Conservation (phyloP, 2,888 invertebrate genomes). For the Parasteatoda lunata region DNA sequence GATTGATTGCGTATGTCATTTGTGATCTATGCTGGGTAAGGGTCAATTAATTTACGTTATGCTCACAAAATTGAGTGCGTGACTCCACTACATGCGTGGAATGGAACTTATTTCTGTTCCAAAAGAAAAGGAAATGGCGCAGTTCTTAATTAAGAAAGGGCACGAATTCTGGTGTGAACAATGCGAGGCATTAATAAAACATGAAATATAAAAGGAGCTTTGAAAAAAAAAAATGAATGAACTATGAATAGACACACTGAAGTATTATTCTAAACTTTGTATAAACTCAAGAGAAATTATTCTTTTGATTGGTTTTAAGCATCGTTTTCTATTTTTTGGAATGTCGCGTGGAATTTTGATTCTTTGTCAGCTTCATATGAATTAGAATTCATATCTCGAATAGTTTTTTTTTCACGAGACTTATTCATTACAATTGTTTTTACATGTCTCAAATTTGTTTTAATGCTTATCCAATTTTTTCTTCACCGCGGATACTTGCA, state of each 20-base stretch:
- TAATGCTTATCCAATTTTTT: too few relatives aligned
- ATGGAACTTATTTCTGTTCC: background rate
- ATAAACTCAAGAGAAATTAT: background rate
- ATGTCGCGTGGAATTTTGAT: too few relatives aligned
- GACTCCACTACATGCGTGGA: background rate
- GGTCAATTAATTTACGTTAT: background rate
- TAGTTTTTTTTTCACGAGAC: too few relatives aligned
- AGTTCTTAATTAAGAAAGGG: constrained; percentile 5
- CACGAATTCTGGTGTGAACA: background rate
- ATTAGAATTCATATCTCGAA: too few relatives aligned
- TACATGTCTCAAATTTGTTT: too few relatives aligned
- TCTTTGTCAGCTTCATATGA: too few relatives aligned
- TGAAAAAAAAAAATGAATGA: background rate
- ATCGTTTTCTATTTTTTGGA: too few relatives aligned
- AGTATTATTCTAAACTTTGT: background rate
- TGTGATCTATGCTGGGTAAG: background rate
- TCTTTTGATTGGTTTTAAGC: background rate
- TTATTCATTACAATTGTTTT: too few relatives aligned
- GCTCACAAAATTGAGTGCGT: background rate
- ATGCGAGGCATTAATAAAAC: background rate
- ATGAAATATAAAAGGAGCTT: background rate
- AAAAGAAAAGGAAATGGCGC: background rate
- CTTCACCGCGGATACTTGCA: too few relatives aligned
- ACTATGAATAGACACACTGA: background rate
- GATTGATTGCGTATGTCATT: background rate